Base-by-base conservation (phyloP, 2,113 vertebrate species). In the Indicator indicator region DNA sequence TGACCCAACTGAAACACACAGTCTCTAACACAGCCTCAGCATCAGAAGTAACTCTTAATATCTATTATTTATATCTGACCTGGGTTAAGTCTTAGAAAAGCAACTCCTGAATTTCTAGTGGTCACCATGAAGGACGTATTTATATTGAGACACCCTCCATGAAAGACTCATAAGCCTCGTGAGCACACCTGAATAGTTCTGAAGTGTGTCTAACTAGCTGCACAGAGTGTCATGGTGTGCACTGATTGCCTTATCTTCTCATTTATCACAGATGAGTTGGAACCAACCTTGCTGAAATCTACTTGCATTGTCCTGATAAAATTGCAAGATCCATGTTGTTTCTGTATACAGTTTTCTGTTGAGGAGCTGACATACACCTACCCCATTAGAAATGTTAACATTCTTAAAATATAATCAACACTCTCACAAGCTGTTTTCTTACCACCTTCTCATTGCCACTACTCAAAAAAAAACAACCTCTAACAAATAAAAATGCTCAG, bases 191-290 rank as follows among this genome's bases (percentile, higher is more conserved):
- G 98, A 99, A 95, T 97, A 98, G 98, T 97, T 98, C 97, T 98
- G 98, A 98, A 98, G 98, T 98, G 98, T 95, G 98, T 97, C 98
- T 98, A 98, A 98, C 98, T 98, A 98, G 97, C 98, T 98, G 98
- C 98, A 97, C 97, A 28, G 97, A 97, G 97, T 98, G 98, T 98
- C 99, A 97, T 97, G 98, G 98, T 98, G 98, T 98, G 98, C 98
- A 98, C 98, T 99, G 99, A 99, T 99, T 99, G 99, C 99, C 99
- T 99, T 99, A 99, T 99, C 99, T 99, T 99, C 98, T 99, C 98
- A 99, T 99, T 99, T 99, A 99, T 99, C 99, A 99, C 99, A 99
- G 99, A 98, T 99, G 99, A 99, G 98, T 99, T 99, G 99, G 99
- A 99, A 99, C 99, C 99, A 99, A 98, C 99, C 99, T 99, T 99